Base-by-base conservation (phyloP, 2,888 invertebrate species). In the Drosophila neonasuta region DNA sequence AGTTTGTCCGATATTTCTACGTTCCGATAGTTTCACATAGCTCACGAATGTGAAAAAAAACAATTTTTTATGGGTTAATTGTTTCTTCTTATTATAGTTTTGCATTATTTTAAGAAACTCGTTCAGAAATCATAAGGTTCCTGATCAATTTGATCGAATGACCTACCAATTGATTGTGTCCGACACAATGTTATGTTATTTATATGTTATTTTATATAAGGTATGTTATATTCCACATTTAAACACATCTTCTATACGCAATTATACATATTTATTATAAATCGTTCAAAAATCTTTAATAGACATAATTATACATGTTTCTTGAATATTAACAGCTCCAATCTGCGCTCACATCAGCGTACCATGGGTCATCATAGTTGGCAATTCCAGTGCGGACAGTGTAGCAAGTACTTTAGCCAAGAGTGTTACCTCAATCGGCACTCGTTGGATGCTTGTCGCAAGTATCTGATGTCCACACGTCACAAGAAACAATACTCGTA, bases 341-440 rank as follows among this genome's bases (percentile, higher is more conserved):
- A 95, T 88, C 91, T 95, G 42, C 92, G 95, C 52, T 94, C 95
- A 0, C 95, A 95, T 91, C 95, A 95, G 87, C 93, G 95, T 68
- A 94, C 94, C 8, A 93, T 94, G 76, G 93, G 93, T 6, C 95
- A 95, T 89, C 95, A 95, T 89, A 90, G 92, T 56, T 95, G 95
- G 95, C 91, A 92, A 77, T 94, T 94, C 93, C 92, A 92, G 57
- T 95, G 95, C 83, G 88, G 91, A 1, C 92, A 92, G 60, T 95
- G 95, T 79, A 93, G 92, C 66, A 95, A 95, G 88, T 93, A 94
- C 2, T 95, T 95, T 90, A 94, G 94, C 60, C 94, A 94, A 89
- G 91, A 92, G 44, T 92, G 93, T 11, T 94, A 94, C 84, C 89
- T 95, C 42, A 94, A 93, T 83, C 91, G 94, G 2, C 95, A 95